Conservation (phyloP, 2,888 invertebrate genomes). For the Xanthia togata region DNA sequence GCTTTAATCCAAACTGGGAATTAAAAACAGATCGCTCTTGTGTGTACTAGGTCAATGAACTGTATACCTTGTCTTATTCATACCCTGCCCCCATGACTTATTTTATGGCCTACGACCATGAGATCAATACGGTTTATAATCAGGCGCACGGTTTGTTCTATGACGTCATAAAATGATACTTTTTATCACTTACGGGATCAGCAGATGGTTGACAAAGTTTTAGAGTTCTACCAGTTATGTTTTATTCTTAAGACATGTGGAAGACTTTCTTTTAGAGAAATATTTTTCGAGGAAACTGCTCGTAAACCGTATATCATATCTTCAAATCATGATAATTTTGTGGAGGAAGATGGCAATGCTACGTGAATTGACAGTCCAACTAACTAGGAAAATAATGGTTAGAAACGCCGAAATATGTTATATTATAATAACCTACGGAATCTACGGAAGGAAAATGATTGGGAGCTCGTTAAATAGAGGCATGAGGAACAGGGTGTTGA, state of each 20-base stretch:
- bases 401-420: not conserved
- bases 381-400: conserved; percentile 10
- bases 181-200: conserved; percentile 60
- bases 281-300: not conserved
- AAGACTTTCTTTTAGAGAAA: not conserved
- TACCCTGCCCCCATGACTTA: conserved; percentile 24
- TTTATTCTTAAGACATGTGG: conserved; percentile 15
- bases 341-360: not conserved
- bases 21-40: not conserved
- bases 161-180: conserved; percentile 56
- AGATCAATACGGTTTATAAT: conserved; percentile 61
- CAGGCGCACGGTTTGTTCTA: conserved; percentile 58
- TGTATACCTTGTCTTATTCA: conserved; percentile 36
- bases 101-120: conserved; percentile 54
- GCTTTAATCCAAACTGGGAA: not conserved
- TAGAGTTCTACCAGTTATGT: conserved; percentile 14
- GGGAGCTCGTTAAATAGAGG: too few relatives aligned
- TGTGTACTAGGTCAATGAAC: too few relatives aligned
- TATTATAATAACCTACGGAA: not conserved
- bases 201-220: conserved; percentile 46
- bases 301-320: not conserved
- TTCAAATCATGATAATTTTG: not conserved
- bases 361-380: not conserved
- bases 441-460: not conserved
- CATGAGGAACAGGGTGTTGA: too few relatives aligned